Percentiles rank a stretch among this genome's conserved stretches.
These are phyloP conservation scores for Pterocles orientalis DNA, from an alignment of 2,113 vertebrate genomes.

Conservation along the genomic window DNA sequence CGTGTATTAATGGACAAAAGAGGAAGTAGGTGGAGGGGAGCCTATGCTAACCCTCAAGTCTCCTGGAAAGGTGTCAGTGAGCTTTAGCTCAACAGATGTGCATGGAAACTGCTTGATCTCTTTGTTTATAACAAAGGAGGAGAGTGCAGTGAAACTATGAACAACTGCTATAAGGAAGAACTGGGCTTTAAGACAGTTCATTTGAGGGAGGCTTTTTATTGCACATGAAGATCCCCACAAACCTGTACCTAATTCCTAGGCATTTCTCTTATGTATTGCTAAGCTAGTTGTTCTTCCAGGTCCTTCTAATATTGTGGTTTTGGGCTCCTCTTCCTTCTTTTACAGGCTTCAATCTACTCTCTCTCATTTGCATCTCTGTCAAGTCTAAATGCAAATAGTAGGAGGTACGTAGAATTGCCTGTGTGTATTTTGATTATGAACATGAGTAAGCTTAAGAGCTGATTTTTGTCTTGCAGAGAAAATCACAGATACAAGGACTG, in stretches of 20 bases:
- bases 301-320: background rate
- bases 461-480: background rate
- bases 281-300: background rate
- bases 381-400: background rate
- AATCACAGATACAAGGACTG: background rate
- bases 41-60: background rate
- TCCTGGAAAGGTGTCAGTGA: background rate
- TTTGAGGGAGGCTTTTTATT: background rate
- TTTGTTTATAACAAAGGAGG: background rate
- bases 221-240: background rate
- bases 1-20: background rate
- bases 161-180: background rate
- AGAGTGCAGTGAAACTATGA: background rate
- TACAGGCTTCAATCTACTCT: background rate
- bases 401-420: background rate
- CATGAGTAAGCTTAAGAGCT: background rate
- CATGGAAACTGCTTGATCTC: background rate
- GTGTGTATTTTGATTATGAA: background rate
- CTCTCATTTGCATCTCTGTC: background rate
- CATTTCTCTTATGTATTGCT: background rate
- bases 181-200: background rate
- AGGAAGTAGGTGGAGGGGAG: background rate
- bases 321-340: background rate
- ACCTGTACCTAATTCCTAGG: background rate
- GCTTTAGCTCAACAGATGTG: background rate